These are phyloP conservation scores for Spicauda simplicius DNA, from an alignment of 2,888 invertebrate species.

Conservation along the genomic window DNA sequence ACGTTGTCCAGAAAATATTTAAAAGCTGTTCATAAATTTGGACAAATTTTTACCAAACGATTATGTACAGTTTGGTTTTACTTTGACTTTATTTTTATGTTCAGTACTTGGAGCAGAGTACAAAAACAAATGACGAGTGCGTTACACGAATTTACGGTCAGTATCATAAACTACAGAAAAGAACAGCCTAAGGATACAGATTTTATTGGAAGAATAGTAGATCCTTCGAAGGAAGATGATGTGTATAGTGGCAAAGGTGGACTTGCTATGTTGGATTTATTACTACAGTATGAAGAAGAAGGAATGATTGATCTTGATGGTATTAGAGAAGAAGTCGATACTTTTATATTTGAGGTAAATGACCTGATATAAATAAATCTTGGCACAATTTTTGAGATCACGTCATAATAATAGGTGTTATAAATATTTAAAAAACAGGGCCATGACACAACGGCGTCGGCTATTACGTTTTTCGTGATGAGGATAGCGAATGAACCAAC, in stretches of 20 bases:
- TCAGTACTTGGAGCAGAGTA: neutral
- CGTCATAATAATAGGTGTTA: no score
- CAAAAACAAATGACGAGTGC: slow-evolving; percentile 15
- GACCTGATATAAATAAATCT: neutral
- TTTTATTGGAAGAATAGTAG: neutral
- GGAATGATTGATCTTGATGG: slow-evolving; percentile 84
- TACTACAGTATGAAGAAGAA: slow-evolving; percentile 83
- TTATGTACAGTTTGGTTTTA: slow-evolving; percentile 29
- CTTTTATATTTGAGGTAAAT: slow-evolving; percentile 88
- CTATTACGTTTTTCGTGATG: slow-evolving; percentile 63
- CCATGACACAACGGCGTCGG: slow-evolving; percentile 72
- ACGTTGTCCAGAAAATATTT: slow-evolving; percentile 20
- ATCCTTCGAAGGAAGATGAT: neutral
- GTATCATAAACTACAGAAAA: slow-evolving; percentile 30
- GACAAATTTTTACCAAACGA: slow-evolving; percentile 6
- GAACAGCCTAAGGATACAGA: neutral
- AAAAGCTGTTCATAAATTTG: slow-evolving; percentile 23
- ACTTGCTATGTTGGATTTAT: slow-evolving; percentile 86
- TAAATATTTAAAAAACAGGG: slow-evolving; percentile 58
- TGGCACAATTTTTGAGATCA: no score
- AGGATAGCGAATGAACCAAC: slow-evolving; percentile 68
- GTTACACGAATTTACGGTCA: slow-evolving; percentile 31
- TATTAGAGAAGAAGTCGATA: slow-evolving; percentile 88
- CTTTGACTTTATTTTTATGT: slow-evolving; percentile 13
- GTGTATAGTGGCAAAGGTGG: slow-evolving; percentile 58